These are phyloP conservation scores for Furnarius figulus DNA, from an alignment of 2,113 vertebrate species.

Conservation along the genomic window DNA sequence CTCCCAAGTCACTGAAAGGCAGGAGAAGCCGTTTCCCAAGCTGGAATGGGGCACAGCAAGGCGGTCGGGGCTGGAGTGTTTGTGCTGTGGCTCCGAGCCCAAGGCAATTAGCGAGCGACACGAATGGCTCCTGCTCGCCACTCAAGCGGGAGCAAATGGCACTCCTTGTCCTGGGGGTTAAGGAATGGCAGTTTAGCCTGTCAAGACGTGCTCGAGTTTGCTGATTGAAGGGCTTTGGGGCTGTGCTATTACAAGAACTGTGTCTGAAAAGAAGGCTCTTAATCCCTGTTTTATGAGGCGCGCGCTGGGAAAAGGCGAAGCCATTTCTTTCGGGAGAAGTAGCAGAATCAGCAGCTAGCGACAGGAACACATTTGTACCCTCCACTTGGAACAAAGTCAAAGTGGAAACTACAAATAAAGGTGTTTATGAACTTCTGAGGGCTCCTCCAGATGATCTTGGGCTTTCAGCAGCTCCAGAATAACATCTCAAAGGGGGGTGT, in stretches of 20 bases:
- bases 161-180: constrained; percentile 66
- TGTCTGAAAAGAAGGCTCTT: constrained; percentile 40
- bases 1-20: constrained; percentile 11
- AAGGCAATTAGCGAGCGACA: constrained; percentile 54
- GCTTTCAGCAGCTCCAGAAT: not conserved
- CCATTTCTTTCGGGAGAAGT: constrained; percentile 44
- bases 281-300: constrained; percentile 70
- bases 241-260: constrained; percentile 51
- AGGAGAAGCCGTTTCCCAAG: not conserved
- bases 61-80: not conserved
- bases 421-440: constrained; percentile 57
- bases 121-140: constrained; percentile 46
- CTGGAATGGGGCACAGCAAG: not conserved
- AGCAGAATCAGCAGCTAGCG: constrained; percentile 63
- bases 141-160: constrained; percentile 47
- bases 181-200: constrained; percentile 62
- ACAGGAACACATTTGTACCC: constrained; percentile 20
- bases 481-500: not conserved
- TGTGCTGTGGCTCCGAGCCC: constrained; percentile 40
- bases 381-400: constrained; percentile 63
- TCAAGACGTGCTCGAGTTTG: constrained; percentile 45
- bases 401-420: constrained; percentile 54
- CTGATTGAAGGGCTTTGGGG: constrained; percentile 66
- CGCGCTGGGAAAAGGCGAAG: not conserved
- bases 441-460: not conserved